phyloP scores from a whole-genome alignment of 2,797 vertebrate species.

The Siniperca undulata region DNA sequence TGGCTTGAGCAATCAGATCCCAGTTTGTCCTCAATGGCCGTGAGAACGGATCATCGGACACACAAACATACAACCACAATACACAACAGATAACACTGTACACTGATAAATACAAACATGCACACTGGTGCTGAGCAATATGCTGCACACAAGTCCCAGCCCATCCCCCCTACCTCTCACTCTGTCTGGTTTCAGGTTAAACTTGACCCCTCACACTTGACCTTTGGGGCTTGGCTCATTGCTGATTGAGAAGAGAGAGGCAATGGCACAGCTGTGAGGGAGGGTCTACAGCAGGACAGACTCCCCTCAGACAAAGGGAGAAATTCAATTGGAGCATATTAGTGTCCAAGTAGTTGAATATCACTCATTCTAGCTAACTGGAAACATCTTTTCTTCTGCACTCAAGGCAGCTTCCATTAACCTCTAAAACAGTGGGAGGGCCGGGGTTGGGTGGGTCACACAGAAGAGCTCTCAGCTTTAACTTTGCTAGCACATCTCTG shows the following conservation, averaged over 20 bases:
- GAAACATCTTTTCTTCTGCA: constrained; percentile 79
- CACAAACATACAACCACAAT: background rate
- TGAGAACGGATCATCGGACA: background rate
- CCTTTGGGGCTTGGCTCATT: constrained; percentile 70
- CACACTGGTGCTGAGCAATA: constrained; percentile 42
- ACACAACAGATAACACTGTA: constrained; percentile 14
- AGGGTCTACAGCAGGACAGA: constrained; percentile 73
- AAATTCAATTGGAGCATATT: constrained; percentile 84
- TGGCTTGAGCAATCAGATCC: constrained; percentile 4
- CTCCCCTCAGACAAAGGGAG: constrained; percentile 78
- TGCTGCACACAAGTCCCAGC: constrained; percentile 42
- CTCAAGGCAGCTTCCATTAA: constrained; percentile 81
- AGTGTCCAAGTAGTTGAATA: constrained; percentile 82
- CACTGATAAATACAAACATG: constrained; percentile 35
- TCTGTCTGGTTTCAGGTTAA: constrained; percentile 82
- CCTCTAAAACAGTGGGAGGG: constrained; percentile 76
- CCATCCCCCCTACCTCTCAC: constrained; percentile 17
- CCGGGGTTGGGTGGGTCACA: constrained; percentile 65
- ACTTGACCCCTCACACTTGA: constrained; percentile 85
- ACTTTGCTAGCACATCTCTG: constrained; percentile 73
- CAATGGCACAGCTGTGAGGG: constrained; percentile 81
- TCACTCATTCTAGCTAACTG: constrained; percentile 82
- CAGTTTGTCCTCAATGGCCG: background rate
- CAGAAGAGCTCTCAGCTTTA: constrained; percentile 63
- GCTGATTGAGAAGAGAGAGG: constrained; percentile 67